Percentiles rank a stretch among this genome's conserved stretches.
These are phyloP conservation scores for Nephila pilipes DNA, from an alignment of 1,140 invertebrate genomes.

Conservation along the genomic window DNA sequence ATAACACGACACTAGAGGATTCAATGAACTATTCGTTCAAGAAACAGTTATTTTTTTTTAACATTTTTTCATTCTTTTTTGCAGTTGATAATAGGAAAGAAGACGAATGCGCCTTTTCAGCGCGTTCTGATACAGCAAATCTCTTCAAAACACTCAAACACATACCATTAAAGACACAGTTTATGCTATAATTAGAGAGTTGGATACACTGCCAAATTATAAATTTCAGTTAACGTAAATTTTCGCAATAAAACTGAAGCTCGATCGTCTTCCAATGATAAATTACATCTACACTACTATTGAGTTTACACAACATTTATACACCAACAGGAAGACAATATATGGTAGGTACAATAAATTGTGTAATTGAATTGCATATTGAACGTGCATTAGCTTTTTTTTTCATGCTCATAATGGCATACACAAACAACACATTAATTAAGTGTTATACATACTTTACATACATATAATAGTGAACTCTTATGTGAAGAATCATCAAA, in stretches of 20 bases:
- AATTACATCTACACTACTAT: background rate
- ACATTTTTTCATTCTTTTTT: too few species aligned
- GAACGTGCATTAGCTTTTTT: constrained; percentile 30
- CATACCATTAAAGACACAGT: too few species aligned
- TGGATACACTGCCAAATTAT: background rate
- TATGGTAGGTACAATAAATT: constrained; percentile 27
- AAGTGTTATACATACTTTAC: constrained; percentile 55
- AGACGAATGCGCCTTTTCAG: too few species aligned
- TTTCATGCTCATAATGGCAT: constrained; percentile 42
- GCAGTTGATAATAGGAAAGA: too few species aligned
- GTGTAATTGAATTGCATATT: constrained; percentile 59
- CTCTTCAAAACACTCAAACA: too few species aligned
- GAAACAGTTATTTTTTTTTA: too few species aligned
- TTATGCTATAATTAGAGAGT: too few species aligned
- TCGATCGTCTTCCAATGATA: constrained; percentile 33
- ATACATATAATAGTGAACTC: constrained; percentile 12
- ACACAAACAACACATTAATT: constrained; percentile 37
- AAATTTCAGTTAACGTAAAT: background rate
- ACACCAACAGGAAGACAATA: constrained; percentile 70
- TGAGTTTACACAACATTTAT: constrained; percentile 26
- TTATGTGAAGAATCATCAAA: constrained; percentile 12
- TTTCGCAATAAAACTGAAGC: constrained; percentile 41
- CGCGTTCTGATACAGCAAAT: too few species aligned
- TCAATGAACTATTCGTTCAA: too few species aligned
- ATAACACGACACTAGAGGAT: too few species aligned